Percentiles rank a stretch among this genome's conserved stretches.
phyloP scores from a whole-genome alignment of 2,113 vertebrate species.

The Numenius arquata region DNA sequence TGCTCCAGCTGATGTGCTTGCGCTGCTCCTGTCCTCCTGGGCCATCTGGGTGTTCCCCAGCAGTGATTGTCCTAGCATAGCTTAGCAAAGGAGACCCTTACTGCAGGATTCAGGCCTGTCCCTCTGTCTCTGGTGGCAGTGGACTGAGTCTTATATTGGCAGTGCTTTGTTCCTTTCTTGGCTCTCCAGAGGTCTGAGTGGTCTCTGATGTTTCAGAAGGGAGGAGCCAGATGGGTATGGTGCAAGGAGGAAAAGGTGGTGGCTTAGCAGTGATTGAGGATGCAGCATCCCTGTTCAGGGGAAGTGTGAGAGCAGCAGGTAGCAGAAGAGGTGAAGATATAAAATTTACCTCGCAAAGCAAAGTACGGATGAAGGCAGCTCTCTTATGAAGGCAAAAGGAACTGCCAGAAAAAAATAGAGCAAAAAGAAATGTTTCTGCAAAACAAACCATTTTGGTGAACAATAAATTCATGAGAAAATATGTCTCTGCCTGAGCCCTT shows the following conservation, averaged over 20 bases:
- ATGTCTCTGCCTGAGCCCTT: constrained; percentile 36
- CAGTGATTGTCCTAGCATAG: background rate
- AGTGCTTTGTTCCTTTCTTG: background rate
- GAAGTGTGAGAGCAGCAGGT: background rate
- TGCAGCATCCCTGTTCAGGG: background rate
- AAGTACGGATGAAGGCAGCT: background rate
- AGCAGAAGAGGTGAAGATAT: background rate
- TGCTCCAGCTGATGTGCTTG: background rate
- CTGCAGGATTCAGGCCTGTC: background rate
- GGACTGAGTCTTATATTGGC: background rate
- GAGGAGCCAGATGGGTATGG: background rate
- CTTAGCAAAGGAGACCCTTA: background rate
- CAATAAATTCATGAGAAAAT: constrained; percentile 58
- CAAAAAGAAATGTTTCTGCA: constrained; percentile 41
- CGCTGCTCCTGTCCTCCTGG: background rate
- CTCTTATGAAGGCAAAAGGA: background rate
- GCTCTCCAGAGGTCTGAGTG: background rate
- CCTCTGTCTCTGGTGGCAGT: background rate
- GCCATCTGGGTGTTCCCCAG: background rate
- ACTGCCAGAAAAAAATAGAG: background rate
- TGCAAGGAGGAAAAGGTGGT: background rate
- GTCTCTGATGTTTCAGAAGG: background rate
- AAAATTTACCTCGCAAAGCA: background rate
- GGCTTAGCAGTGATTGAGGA: background rate
- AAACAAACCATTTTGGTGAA: constrained; percentile 56